Percentiles rank a stretch among this genome's conserved stretches.
Conservation (phyloP, 64 coral and sea anemone genomes). For the Montipora sp. region DNA sequence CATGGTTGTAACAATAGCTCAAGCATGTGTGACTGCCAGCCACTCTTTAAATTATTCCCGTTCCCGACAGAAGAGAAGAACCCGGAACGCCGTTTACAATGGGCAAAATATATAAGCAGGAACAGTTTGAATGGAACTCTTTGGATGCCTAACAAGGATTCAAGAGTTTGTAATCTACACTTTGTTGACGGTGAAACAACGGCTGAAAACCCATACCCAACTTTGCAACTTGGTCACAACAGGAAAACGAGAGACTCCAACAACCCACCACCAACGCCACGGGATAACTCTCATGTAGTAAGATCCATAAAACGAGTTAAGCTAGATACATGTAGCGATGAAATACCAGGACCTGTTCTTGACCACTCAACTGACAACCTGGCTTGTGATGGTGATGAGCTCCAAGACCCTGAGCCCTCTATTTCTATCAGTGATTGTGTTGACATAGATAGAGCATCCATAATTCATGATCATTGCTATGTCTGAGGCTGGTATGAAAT, state of each 20-base stretch:
- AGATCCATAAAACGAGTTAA: conserved; percentile 52
- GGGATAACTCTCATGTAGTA: conserved; percentile 46
- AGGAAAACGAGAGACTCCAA: conserved; percentile 24
- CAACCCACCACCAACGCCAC: conserved; percentile 54
- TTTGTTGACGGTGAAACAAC: conserved; percentile 64
- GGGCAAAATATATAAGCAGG: conserved; percentile 66
- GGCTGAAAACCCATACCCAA: conserved; percentile 72
- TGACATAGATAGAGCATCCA: conserved; percentile 43
- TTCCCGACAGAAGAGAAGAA: conserved; percentile 64
- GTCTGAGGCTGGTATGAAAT: conserved; percentile 58
- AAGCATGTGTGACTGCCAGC: conserved; percentile 66
- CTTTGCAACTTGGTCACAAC: conserved; percentile 62
- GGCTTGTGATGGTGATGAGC: conserved; percentile 51
- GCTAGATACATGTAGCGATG: conserved; percentile 26
- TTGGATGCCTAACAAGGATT: conserved; percentile 69
- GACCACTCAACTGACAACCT: conserved; percentile 52
- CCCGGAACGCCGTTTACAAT: conserved; percentile 60
- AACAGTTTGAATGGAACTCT: conserved; percentile 42
- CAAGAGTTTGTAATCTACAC: conserved; percentile 72
- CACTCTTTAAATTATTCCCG: conserved; percentile 72
- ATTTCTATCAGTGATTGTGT: conserved; percentile 40
- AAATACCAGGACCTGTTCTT: conserved; percentile 56
- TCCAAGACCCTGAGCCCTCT: conserved; percentile 48
- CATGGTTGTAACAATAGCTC: conserved; percentile 62
- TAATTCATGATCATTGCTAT: conserved; percentile 76